Evolutionary conservation across 2,888 invertebrate species (phyloP).

Genomic region (Sthenelais limicola): DNA sequence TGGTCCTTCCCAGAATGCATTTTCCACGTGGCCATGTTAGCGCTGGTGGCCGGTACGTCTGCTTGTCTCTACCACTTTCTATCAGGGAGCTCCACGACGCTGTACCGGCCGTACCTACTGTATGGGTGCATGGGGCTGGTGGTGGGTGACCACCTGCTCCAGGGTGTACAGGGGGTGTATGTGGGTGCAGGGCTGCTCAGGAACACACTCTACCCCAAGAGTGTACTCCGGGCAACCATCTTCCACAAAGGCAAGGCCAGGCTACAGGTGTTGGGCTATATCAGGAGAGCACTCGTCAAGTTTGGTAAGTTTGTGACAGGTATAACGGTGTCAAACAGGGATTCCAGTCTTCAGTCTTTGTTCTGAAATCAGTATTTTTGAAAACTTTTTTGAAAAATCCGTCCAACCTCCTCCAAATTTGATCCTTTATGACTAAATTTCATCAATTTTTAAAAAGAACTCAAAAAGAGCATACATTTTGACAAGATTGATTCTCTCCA

Average conservation of each 20-base stretch:
- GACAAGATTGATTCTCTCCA: no score
- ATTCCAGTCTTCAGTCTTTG: no score
- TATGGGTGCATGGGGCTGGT: conserved; percentile 63
- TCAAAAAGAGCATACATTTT: no score
- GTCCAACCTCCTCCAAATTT: no score
- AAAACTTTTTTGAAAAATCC: no score
- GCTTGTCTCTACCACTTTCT: conserved; percentile 58
- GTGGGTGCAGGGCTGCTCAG: conserved; percentile 62
- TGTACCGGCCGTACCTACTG: conserved; percentile 59
- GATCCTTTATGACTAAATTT: no score
- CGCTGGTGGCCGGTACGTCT: conserved; percentile 54
- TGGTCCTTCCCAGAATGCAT: conserved; percentile 60
- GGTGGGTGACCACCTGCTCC: conserved; percentile 60
- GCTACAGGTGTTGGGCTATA: conserved; percentile 57
- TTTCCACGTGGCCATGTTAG: conserved; percentile 62
- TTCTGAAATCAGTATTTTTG: no score
- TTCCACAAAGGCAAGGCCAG: conserved; percentile 55
- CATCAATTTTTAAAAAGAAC: no score
- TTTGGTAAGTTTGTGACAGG: conserved; percentile 63
- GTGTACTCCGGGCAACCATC: conserved; percentile 49
- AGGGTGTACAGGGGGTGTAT: conserved; percentile 64
- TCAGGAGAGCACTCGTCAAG: conserved; percentile 59
- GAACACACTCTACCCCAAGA: conserved; percentile 61
- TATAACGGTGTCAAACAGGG: no score
- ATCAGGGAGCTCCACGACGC: no score